phyloP scores from a whole-genome alignment of 2,113 vertebrate genomes.

The Scalopus aquaticus region DNA sequence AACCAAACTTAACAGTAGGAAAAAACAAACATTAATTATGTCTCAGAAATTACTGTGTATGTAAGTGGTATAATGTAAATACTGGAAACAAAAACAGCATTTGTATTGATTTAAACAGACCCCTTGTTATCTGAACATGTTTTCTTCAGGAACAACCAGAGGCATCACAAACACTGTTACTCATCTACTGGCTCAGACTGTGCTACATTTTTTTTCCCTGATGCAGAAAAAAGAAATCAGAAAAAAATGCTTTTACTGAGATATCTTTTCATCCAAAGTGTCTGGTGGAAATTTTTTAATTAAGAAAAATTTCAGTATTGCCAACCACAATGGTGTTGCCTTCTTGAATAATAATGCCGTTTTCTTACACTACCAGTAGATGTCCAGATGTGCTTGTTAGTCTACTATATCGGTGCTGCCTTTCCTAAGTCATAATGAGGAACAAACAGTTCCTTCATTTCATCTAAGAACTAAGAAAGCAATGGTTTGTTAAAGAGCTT shows the following conservation, averaged over 20 bases:
- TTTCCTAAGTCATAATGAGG: constrained; percentile 72
- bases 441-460: constrained; percentile 24
- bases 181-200: constrained; percentile 72
- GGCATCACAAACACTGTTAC: constrained; percentile 71
- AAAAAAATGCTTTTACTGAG: constrained; percentile 67
- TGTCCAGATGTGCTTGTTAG: constrained; percentile 66
- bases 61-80: constrained; percentile 80
- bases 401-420: constrained; percentile 73
- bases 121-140: constrained; percentile 71
- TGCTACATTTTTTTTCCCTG: constrained; percentile 75
- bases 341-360: constrained; percentile 82
- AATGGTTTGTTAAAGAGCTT: constrained; percentile 75
- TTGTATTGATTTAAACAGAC: constrained; percentile 73
- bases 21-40: constrained; percentile 75
- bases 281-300: constrained; percentile 14
- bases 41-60: constrained; percentile 80
- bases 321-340: constrained; percentile 75
- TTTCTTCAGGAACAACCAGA: constrained; percentile 72
- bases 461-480: constrained; percentile 72
- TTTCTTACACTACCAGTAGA: constrained; percentile 78
- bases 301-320: constrained; percentile 66
- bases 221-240: constrained; percentile 56
- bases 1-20: constrained; percentile 79
- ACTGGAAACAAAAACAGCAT: constrained; percentile 77
- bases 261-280: constrained; percentile 59